Base-by-base conservation (phyloP, 2,888 invertebrate species). In the Fragum sueziense region DNA sequence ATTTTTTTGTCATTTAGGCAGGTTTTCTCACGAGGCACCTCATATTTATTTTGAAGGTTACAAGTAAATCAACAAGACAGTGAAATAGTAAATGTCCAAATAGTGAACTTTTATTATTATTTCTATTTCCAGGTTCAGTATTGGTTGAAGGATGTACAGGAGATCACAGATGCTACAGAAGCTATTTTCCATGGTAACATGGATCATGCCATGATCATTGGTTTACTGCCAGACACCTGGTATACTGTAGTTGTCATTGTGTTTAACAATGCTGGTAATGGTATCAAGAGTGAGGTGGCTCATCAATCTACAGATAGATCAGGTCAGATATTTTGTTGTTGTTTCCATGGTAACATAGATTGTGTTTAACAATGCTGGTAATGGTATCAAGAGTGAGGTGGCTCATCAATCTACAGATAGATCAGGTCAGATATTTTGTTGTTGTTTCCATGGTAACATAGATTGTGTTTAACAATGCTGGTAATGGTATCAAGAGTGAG, bases 321-420 rank as follows among this genome's bases (percentile, higher is more conserved):
- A 69, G 91, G 93, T 93, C 83, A 54, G 65, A 25, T 2, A 47
- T 47, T 47, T 9, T n/a, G n/a, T n/a, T n/a, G n/a, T n/a, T n/a
- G n/a, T n/a, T n/a, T n/a, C n/a, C n/a, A n/a, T n/a, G n/a, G n/a
- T n/a, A n/a, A n/a, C n/a, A n/a, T n/a, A n/a, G 1, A 98, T 98
- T 97, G 98, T 97, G 0, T 98, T 97, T 91, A 99, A 99, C 94
- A 95, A 97, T 0, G 99, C 98, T 3, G 99, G 99, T 1, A 98
- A 98, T 93, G 98, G 98, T 4, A 97, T 98, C 0, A 98, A 98
- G 93, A 98, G 98, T 94, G 98, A 98, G 94, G 95, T 97, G 57
- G 97, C 95, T 92, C 94, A 96, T 82, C 96, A 92, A 69, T 89
- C 90, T 70, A 94, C 94, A 0, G 91, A 91, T 76, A 91, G 92